A percentile compares a stretch with the other conserved stretches of the same genome.
Evolutionary conservation across 2,113 vertebrate genomes (phyloP).

Genomic region (Boulengeromyrus knoepffleri): DNA sequence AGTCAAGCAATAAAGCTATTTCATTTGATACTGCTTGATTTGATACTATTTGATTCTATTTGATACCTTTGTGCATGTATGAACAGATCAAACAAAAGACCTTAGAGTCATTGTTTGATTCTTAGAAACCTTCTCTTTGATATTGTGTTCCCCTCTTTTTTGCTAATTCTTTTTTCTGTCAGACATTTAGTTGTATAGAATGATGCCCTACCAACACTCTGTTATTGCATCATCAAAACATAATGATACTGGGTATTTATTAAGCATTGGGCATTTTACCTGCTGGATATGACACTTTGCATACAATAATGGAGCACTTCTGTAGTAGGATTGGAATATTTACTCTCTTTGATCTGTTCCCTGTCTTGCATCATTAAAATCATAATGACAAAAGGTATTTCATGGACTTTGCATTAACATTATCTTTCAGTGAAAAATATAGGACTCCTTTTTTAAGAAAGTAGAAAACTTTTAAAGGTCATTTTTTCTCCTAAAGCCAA

Average conservation of each 20-base stretch:
- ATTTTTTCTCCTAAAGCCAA: constrained; percentile 18
- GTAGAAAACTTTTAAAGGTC: constrained; percentile 26
- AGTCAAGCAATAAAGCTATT: not conserved
- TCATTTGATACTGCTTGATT: not conserved
- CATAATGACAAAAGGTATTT: not conserved
- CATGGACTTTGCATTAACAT: constrained; percentile 11
- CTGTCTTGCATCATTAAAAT: not conserved
- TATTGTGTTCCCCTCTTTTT: not conserved
- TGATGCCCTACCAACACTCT: not conserved
- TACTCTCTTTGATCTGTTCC: not conserved
- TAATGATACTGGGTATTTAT: not conserved
- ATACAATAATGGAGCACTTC: not conserved
- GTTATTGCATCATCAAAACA: not conserved
- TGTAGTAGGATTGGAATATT: not conserved
- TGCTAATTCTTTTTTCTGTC: not conserved
- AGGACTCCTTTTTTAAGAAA: constrained; percentile 10
- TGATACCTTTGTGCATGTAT: not conserved
- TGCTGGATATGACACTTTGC: not conserved
- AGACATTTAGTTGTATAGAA: not conserved
- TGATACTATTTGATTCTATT: not conserved
- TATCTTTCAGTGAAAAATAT: constrained; percentile 10
- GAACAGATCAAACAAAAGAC: not conserved
- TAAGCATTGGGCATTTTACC: not conserved
- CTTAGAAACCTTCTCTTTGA: not conserved
- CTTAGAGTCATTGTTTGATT: not conserved